phyloP scores from a whole-genome alignment of 2,113 vertebrate species.

The Gobius niger region DNA sequence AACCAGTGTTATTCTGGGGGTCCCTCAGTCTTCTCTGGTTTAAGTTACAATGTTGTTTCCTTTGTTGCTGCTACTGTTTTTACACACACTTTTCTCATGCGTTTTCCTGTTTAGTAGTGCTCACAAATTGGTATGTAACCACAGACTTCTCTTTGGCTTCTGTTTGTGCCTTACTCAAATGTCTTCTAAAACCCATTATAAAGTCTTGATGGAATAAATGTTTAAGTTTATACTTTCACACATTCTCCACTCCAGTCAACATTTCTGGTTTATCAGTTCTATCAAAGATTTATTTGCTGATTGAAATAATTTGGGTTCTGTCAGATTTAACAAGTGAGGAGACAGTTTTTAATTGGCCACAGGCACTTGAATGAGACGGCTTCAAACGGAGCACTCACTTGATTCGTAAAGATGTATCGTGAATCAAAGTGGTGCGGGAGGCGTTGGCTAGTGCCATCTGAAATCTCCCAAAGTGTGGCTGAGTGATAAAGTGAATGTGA shows the following conservation, averaged over 20 bases:
- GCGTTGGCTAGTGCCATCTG: constrained; percentile 71
- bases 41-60: constrained; percentile 38
- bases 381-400: constrained; percentile 56
- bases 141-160: constrained; percentile 20
- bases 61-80: constrained; percentile 22
- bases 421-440: constrained; percentile 69
- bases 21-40: constrained; percentile 58
- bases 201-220: constrained; percentile 27
- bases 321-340: constrained; percentile 76
- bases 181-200: constrained; percentile 37
- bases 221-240: constrained; percentile 36
- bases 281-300: constrained; percentile 70
- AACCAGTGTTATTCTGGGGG: constrained; percentile 70
- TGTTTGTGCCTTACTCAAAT: constrained; percentile 1
- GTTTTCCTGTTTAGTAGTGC: constrained; percentile 28
- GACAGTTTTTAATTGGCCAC: constrained; percentile 71
- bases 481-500: constrained; percentile 79
- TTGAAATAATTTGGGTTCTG: constrained; percentile 67
- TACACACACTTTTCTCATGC: constrained; percentile 31
- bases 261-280: constrained; percentile 69
- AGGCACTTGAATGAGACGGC: constrained; percentile 66
- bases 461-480: constrained; percentile 74
- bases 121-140: constrained; percentile 50
- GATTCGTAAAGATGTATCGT: constrained; percentile 72
- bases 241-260: constrained; percentile 38